A percentile compares a stretch with the other conserved stretches of the same genome.
Evolutionary conservation across 2,888 invertebrate species (phyloP).

Genomic region (Noctuana brunneofusca): DNA sequence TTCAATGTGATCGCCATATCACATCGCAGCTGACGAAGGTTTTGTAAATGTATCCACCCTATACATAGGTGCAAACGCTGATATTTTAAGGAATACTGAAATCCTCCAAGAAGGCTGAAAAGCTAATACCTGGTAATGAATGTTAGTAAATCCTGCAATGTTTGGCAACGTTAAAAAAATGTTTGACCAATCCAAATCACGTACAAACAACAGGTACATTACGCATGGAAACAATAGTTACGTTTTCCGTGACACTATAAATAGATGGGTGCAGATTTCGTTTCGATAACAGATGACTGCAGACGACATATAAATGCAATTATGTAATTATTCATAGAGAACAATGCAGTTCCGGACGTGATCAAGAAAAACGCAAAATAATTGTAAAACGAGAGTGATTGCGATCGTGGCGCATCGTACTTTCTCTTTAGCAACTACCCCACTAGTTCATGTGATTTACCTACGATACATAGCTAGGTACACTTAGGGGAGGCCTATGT

Average conservation of each 20-base stretch:
- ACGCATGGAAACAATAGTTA: not conserved
- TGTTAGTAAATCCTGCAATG: not conserved
- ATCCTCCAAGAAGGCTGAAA: too few relatives aligned
- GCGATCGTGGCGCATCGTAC: slow-evolving; percentile 47
- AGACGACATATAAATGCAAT: slow-evolving; percentile 12
- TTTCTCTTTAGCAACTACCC: slow-evolving; percentile 45
- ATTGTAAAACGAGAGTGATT: slow-evolving; percentile 47
- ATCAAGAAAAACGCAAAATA: slow-evolving; percentile 42
- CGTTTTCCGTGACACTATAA: too few relatives aligned
- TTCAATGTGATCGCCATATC: not conserved
- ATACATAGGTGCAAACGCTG: too few relatives aligned
- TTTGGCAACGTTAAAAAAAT: not conserved
- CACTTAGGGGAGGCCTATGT: too few relatives aligned
- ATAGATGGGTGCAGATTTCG: not conserved
- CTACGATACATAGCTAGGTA: not conserved
- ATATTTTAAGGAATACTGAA: too few relatives aligned
- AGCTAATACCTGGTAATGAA: too few relatives aligned
- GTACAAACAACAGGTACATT: not conserved
- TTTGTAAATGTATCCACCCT: not conserved
- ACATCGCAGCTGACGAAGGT: not conserved
- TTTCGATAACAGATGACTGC: not conserved
- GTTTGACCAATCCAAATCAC: not conserved
- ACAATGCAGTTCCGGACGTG: slow-evolving; percentile 44
- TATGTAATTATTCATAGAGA: slow-evolving; percentile 38
- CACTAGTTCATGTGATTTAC: slow-evolving; percentile 1